These are phyloP conservation scores for Mormyrops attenuatus DNA, from an alignment of 2,797 vertebrate genomes.

Conservation along the genomic window DNA sequence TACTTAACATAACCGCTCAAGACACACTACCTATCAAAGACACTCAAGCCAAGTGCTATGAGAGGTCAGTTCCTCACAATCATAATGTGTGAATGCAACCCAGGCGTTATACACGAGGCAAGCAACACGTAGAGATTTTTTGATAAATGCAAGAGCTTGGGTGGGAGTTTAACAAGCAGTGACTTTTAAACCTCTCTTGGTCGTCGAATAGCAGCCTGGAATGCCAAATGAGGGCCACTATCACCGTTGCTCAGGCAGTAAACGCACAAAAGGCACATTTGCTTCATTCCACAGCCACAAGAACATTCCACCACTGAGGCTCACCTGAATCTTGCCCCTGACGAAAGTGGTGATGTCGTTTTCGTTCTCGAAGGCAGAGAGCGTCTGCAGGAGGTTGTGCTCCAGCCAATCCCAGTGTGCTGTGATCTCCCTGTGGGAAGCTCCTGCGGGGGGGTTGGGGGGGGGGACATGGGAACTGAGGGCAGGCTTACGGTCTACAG, in stretches of 20 bases:
- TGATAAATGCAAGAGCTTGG: neutral
- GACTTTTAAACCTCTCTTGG: neutral
- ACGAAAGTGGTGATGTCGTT: constrained; percentile 96
- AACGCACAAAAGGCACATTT: neutral
- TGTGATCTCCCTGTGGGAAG: constrained; percentile 89
- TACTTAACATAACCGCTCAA: neutral
- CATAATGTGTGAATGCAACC: neutral
- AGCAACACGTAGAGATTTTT: neutral
- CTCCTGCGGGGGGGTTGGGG: constrained; percentile 59
- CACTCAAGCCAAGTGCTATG: neutral
- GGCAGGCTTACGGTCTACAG: neutral
- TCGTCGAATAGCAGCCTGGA: neutral
- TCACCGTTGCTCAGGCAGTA: neutral
- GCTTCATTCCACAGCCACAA: neutral
- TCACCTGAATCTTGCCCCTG: constrained; percentile 95
- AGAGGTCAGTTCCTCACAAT: neutral
- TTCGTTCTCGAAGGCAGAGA: constrained; percentile 97
- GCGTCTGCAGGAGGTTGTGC: constrained; percentile 90
- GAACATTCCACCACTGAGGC: neutral
- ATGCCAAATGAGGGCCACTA: neutral
- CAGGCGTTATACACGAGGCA: neutral
- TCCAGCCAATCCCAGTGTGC: constrained; percentile 99
- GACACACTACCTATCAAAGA: neutral
- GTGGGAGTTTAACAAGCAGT: neutral
- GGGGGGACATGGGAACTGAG: neutral